These are phyloP conservation scores for Mechanitis messenoides DNA, from an alignment of 2,888 invertebrate genomes.

Conservation along the genomic window DNA sequence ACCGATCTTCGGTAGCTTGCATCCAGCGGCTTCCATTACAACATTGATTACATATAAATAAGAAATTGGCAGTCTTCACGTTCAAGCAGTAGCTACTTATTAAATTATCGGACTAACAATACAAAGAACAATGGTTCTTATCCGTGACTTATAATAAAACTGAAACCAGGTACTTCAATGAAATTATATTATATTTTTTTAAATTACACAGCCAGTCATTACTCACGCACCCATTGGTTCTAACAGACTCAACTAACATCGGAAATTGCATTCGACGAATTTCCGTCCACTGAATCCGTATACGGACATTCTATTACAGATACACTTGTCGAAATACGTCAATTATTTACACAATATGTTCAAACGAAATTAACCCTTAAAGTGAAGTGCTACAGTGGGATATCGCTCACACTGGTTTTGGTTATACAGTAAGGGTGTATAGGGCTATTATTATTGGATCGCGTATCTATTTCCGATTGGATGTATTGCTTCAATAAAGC, in stretches of 20 bases:
- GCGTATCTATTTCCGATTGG: conserved; percentile 29
- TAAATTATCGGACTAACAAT: too few relatives aligned
- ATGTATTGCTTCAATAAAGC: conserved; percentile 29
- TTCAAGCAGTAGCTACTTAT: too few relatives aligned
- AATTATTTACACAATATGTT: conserved; percentile 13
- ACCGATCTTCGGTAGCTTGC: too few relatives aligned
- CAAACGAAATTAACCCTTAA: conserved; percentile 11
- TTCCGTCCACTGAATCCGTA: conserved; percentile 32
- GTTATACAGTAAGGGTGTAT: conserved; percentile 12
- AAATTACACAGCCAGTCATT: conserved; percentile 15
- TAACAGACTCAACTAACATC: conserved; percentile 32
- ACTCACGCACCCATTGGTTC: conserved; percentile 31
- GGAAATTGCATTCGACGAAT: conserved; percentile 39
- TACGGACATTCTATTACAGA: conserved; percentile 33
- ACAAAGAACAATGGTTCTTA: too few relatives aligned
- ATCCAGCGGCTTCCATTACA: too few relatives aligned
- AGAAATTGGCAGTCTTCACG: too few relatives aligned
- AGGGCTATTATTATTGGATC: conserved; percentile 24
- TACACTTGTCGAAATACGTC: conserved; percentile 16
- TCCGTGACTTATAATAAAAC: too few relatives aligned
- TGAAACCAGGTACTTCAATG: too few relatives aligned
- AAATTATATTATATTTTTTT: too few relatives aligned
- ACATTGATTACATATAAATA: too few relatives aligned
- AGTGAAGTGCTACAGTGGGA: background rate
- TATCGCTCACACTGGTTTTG: conserved; percentile 5